Conservation (phyloP, 2,888 invertebrate species). For the Drosophila setosimentum region DNA sequence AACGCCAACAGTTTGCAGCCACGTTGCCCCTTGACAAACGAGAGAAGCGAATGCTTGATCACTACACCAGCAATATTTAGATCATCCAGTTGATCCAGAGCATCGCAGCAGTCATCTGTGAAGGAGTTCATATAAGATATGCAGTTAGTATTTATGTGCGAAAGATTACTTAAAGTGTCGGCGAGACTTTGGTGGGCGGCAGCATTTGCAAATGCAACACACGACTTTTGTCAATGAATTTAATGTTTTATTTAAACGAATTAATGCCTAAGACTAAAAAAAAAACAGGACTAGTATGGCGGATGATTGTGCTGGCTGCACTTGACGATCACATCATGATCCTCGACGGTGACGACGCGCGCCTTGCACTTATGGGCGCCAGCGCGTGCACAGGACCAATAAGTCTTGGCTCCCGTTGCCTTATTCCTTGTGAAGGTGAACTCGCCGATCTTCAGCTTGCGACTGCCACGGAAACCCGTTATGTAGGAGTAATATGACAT, state of each 20-base stretch:
- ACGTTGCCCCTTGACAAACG: conserved; percentile 82
- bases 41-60: conserved; percentile 73
- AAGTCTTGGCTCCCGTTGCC: conserved; percentile 83
- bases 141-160: conserved; percentile 20
- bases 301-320: conserved; percentile 85
- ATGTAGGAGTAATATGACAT: conserved; percentile 83
- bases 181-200: conserved; percentile 8
- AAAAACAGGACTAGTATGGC: conserved; percentile 81
- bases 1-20: conserved; percentile 83
- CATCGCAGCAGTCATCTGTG: conserved; percentile 35
- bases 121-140: background rate
- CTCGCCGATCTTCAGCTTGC: conserved; percentile 85
- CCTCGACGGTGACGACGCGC: conserved; percentile 84
- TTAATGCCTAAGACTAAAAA: conserved; percentile 30
- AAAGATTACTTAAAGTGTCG: conserved; percentile 5
- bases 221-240: conserved; percentile 39
- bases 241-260: conserved; percentile 39
- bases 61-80: conserved; percentile 14
- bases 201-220: conserved; percentile 15
- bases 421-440: conserved; percentile 85
- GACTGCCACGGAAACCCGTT: conserved; percentile 85
- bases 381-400: conserved; percentile 85
- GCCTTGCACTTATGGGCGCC: conserved; percentile 85
- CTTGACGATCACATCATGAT: conserved; percentile 84
- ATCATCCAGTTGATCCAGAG: conserved; percentile 41